Conservation (phyloP, 2,113 vertebrate species). For the Myotis brandtii region DNA sequence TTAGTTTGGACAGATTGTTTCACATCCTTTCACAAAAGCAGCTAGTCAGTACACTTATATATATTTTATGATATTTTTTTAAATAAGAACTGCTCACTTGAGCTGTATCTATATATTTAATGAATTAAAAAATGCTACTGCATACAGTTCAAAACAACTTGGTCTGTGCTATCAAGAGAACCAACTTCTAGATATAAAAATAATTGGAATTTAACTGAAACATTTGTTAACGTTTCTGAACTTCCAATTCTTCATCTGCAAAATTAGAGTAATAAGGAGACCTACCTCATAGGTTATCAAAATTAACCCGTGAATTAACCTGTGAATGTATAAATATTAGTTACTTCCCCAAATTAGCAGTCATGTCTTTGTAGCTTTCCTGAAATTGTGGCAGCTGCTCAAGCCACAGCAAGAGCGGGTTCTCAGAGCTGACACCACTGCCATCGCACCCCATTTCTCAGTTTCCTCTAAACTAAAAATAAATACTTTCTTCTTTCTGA, state of each 20-base stretch:
- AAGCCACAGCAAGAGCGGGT: not conserved
- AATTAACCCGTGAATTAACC: not conserved
- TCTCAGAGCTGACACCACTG: not conserved
- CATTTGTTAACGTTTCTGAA: not conserved
- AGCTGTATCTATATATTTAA: not conserved
- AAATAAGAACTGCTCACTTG: not conserved
- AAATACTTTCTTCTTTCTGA: not conserved
- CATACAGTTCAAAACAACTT: not conserved
- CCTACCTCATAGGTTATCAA: not conserved
- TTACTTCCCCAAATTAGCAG: not conserved
- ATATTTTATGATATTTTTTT: not conserved
- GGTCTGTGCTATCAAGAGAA: not conserved
- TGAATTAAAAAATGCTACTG: not conserved
- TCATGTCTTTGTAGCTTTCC: not conserved
- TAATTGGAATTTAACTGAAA: not conserved
- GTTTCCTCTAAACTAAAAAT: not conserved
- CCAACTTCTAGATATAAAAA: not conserved
- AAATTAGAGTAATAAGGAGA: not conserved
- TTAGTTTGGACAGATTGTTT: not conserved
- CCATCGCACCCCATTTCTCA: fast-evolving
- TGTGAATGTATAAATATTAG: not conserved
- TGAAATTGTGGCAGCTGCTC: not conserved
- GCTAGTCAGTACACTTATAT: not conserved
- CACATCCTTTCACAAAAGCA: not conserved
- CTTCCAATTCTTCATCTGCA: not conserved